These are phyloP conservation scores for Salvelinus namaycush DNA, from an alignment of 2,113 vertebrate genomes.

Conservation along the genomic window DNA sequence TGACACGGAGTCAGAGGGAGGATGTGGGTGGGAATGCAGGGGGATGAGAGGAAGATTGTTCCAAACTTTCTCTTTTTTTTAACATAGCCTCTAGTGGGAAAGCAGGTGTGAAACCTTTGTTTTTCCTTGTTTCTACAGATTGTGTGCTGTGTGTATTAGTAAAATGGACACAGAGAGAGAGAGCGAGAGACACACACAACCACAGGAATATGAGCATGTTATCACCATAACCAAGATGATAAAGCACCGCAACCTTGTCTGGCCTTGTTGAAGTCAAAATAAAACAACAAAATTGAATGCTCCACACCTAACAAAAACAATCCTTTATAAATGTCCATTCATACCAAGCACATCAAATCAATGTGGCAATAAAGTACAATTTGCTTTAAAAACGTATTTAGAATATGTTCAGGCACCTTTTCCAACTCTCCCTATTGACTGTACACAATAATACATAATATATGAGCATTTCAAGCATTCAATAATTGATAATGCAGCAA, in stretches of 20 bases:
- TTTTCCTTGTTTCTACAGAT: background rate
- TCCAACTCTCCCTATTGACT: background rate
- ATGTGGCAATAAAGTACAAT: too few species aligned
- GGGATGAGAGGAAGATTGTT: background rate
- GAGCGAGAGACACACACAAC: background rate
- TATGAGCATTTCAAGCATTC: conserved; percentile 3
- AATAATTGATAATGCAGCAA: conserved; percentile 29
- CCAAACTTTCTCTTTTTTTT: too few species aligned
- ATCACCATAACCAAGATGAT: background rate
- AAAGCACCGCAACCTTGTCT: background rate
- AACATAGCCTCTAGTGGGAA: background rate
- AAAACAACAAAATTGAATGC: background rate
- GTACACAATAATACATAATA: conserved; percentile 25
- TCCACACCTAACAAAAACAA: background rate
- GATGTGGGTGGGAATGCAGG: background rate
- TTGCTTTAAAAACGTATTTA: background rate
- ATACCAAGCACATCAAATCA: background rate
- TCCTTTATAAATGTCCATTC: conserved; percentile 9
- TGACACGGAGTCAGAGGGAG: background rate
- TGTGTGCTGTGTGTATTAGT: background rate
- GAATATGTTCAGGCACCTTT: conserved; percentile 1
- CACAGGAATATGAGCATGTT: background rate
- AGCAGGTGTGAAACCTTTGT: background rate
- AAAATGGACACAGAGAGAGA: background rate
- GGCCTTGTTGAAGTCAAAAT: background rate